These are phyloP conservation scores for Benthosema pterotum DNA, from an alignment of 2,797 vertebrate genomes.

Conservation along the genomic window DNA sequence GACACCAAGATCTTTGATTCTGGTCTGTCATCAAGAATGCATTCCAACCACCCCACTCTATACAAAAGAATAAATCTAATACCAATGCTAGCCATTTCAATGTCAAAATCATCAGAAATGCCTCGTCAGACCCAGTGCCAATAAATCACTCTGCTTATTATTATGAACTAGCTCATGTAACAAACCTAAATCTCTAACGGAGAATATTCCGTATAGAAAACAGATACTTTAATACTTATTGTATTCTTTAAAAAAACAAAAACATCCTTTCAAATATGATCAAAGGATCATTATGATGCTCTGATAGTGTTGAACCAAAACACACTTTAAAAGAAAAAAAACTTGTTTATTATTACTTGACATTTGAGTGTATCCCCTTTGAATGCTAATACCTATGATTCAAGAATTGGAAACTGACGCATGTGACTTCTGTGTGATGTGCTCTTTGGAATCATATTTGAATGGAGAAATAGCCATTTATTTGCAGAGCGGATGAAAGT, in stretches of 20 bases:
- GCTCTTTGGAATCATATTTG: slow-evolving; percentile 76
- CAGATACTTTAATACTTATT: slow-evolving; percentile 32
- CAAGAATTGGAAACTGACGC: slow-evolving; percentile 59
- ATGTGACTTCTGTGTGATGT: slow-evolving; percentile 57
- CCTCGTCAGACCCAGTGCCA: slow-evolving; percentile 67
- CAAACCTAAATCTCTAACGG: slow-evolving; percentile 55
- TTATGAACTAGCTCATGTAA: slow-evolving; percentile 60
- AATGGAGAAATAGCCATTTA: slow-evolving; percentile 68
- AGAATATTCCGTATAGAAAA: slow-evolving; percentile 57
- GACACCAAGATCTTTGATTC: slow-evolving; percentile 51
- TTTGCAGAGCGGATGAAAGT: slow-evolving; percentile 62
- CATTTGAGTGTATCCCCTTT: slow-evolving; percentile 74
- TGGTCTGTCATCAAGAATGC: slow-evolving; percentile 55
- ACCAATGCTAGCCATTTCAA: slow-evolving; percentile 54
- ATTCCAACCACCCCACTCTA: slow-evolving; percentile 46
- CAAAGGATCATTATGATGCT: slow-evolving; percentile 42
- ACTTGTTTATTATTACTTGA: slow-evolving; percentile 72
- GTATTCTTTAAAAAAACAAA: slow-evolving; percentile 53
- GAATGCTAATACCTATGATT: slow-evolving; percentile 61
- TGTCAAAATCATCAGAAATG: slow-evolving; percentile 79
- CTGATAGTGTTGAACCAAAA: slow-evolving; percentile 31
- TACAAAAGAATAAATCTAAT: slow-evolving; percentile 41
- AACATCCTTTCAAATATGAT: slow-evolving; percentile 45
- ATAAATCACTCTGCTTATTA: slow-evolving; percentile 63
- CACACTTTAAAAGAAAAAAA: slow-evolving; percentile 23